phyloP scores from a whole-genome alignment of 1,140 invertebrate genomes.

The Globodera ellingtonae region DNA sequence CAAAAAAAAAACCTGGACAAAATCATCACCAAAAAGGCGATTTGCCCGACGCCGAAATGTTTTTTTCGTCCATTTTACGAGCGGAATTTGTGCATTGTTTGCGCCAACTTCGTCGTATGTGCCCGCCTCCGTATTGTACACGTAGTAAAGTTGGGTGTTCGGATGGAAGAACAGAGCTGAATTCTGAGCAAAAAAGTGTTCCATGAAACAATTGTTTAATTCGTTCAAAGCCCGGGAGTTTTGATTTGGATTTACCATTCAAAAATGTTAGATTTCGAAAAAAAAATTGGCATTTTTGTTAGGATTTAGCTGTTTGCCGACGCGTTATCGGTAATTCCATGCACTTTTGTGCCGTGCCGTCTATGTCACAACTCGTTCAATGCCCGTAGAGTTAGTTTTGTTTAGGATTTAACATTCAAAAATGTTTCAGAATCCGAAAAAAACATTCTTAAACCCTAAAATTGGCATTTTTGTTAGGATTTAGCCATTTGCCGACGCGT shows the following conservation, averaged over 20 bases:
- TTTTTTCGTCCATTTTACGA: constrained; percentile 10
- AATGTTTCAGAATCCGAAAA: too few species aligned
- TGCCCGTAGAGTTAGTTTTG: too few species aligned
- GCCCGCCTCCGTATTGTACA: not conserved
- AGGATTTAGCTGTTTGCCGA: too few species aligned
- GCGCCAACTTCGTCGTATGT: not conserved
- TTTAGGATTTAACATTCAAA: too few species aligned
- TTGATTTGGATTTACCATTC: too few species aligned
- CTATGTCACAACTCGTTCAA: too few species aligned
- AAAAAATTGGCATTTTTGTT: not conserved
- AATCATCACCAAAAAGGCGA: constrained; percentile 19
- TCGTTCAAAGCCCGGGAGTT: not conserved
- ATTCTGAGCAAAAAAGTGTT: not conserved
- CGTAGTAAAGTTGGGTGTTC: constrained; percentile 3
- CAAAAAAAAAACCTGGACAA: constrained; percentile 13
- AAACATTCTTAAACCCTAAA: too few species aligned
- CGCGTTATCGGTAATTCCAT: too few species aligned
- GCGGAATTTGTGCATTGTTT: not conserved
- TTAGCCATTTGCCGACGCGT: too few species aligned
- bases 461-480: too few species aligned
- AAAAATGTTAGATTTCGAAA: not conserved
- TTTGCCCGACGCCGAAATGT: not conserved
- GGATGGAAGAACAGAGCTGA: constrained; percentile 22
- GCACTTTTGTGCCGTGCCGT: too few species aligned
- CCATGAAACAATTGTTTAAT: not conserved